phyloP scores from a whole-genome alignment of 2,113 vertebrate species.

The Lepus americanus region DNA sequence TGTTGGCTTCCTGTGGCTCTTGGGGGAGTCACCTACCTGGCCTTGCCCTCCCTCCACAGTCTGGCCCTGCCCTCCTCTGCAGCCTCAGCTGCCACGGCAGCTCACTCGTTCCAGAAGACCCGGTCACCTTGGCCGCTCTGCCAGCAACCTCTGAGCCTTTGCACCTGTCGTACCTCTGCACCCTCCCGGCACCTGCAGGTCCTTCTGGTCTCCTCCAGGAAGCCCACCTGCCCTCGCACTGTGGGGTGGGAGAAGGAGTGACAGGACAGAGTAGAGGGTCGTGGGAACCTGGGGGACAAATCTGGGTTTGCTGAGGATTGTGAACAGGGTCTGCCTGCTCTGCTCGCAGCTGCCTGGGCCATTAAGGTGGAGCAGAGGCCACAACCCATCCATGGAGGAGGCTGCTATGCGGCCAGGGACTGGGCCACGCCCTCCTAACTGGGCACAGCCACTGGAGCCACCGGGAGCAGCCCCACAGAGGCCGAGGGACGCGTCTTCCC shows the following conservation, averaged over 20 bases:
- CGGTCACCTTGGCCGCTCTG: neutral
- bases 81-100: neutral
- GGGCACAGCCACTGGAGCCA: neutral
- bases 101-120: accelerated
- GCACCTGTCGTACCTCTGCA: neutral
- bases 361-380: neutral
- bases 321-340: neutral
- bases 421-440: accelerated
- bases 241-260: neutral
- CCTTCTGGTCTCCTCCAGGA: neutral
- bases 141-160: neutral
- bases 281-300: accelerated
- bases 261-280: accelerated
- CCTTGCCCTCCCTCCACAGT: neutral
- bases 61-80: neutral
- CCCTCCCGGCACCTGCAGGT: neutral
- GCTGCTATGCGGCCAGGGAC: accelerated
- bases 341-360: neutral
- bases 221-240: neutral
- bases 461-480: neutral
- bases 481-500: neutral
- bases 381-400: accelerated
- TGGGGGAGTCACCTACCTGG: neutral
- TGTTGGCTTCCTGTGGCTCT: neutral
- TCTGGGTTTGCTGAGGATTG: neutral